Conservation (phyloP, 2,888 invertebrate genomes). For the Himalopsyche anomala region DNA sequence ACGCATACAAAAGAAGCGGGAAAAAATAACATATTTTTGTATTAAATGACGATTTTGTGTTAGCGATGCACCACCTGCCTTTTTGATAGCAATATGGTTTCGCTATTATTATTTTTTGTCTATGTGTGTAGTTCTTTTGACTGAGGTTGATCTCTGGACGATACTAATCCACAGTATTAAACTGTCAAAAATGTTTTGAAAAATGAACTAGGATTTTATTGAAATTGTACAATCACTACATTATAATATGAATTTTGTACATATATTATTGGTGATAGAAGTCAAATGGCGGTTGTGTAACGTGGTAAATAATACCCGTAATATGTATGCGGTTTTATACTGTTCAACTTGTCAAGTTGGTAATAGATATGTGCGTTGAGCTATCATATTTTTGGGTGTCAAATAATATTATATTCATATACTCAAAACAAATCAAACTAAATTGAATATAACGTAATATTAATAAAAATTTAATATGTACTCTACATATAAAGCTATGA, state of each 20-base stretch:
- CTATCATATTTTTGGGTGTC: conserved; percentile 18
- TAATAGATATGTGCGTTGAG: not conserved
- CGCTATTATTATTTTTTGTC: not conserved
- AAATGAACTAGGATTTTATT: too few relatives aligned
- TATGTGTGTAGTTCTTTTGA: not conserved
- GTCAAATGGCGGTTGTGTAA: not conserved
- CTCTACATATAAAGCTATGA: too few relatives aligned
- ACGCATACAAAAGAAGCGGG: too few relatives aligned
- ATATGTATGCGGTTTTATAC: conserved; percentile 5
- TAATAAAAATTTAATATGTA: too few relatives aligned
- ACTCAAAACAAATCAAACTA: not conserved
- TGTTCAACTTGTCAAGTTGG: conserved; percentile 24
- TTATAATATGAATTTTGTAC: too few relatives aligned
- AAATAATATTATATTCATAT: not conserved
- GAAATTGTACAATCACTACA: too few relatives aligned
- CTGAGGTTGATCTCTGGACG: not conserved
- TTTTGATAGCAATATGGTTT: conserved; percentile 21
- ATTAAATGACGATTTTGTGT: not conserved
- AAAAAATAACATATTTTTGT: too few relatives aligned
- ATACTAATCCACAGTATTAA: too few relatives aligned
- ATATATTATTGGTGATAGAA: too few relatives aligned
- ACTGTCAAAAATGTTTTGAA: too few relatives aligned
- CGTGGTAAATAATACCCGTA: not conserved
- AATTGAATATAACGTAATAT: too few relatives aligned
- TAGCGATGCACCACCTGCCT: not conserved